Conservation (phyloP, 2,888 invertebrate genomes). For the Eupithecia exiguata region DNA sequence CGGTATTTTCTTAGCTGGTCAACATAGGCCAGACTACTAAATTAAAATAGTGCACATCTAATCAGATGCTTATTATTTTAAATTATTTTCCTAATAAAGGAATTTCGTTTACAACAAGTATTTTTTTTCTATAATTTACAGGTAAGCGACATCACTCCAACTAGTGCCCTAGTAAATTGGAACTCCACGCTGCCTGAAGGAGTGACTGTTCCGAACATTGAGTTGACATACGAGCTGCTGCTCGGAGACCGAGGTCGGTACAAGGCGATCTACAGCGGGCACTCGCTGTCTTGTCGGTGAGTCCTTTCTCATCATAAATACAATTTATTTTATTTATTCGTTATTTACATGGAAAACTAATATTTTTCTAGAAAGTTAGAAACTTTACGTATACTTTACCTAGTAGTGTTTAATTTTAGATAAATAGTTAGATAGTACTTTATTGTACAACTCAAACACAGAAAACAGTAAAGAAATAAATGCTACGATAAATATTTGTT, state of each 20-base stretch:
- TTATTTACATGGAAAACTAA: not conserved
- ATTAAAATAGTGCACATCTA: too few relatives aligned
- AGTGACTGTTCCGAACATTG: conserved; percentile 74
- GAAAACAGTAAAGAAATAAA: too few relatives aligned
- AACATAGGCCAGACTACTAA: too few relatives aligned
- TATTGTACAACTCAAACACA: too few relatives aligned
- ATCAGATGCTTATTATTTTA: too few relatives aligned
- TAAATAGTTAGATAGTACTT: too few relatives aligned
- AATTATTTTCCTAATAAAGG: too few relatives aligned
- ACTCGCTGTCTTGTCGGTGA: conserved; percentile 88
- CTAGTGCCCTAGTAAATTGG: conserved; percentile 94
- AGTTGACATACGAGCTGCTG: conserved; percentile 91
- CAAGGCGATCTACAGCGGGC: conserved; percentile 92
- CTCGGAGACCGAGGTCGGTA: conserved; percentile 93
- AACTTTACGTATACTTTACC: too few relatives aligned
- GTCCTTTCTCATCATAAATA: conserved; percentile 30
- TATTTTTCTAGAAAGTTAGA: not conserved
- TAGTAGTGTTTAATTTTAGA: not conserved
- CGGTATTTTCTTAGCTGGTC: too few relatives aligned
- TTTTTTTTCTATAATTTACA: conserved; percentile 67
- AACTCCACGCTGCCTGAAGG: conserved; percentile 85
- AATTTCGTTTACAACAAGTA: not conserved
- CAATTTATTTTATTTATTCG: not conserved
- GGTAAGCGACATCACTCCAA: conserved; percentile 92
- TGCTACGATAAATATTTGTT: too few relatives aligned